Percentiles rank a stretch among this genome's conserved stretches.
These are phyloP conservation scores for Microctonus aethiopoides DNA, from an alignment of 2,888 invertebrate species.

Conservation along the genomic window DNA sequence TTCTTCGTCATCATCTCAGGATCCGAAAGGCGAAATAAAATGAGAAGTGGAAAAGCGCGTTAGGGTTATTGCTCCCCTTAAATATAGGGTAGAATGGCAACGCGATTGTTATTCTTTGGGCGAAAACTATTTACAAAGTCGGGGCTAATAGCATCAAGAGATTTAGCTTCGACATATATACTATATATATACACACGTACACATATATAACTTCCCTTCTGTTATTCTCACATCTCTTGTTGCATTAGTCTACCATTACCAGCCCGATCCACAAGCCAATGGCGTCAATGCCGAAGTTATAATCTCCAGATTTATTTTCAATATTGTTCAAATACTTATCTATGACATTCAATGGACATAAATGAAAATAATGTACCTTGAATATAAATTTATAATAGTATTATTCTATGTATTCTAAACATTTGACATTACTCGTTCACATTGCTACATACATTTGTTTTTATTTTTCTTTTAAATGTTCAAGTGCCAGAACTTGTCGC, in stretches of 20 bases:
- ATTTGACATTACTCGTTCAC: background rate
- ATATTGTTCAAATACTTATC: conserved; percentile 1
- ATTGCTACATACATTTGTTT: too few species aligned
- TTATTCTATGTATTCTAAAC: background rate
- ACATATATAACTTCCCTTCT: conserved; percentile 32
- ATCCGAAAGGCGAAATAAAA: background rate
- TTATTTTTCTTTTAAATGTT: background rate
- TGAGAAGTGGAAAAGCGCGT: conserved; percentile 34
- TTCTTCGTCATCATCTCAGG: conserved; percentile 47
- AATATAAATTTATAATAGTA: background rate
- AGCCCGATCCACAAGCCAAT: conserved; percentile 15
- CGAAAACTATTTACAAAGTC: conserved; percentile 67
- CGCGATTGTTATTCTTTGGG: conserved; percentile 63
- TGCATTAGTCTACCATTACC: conserved; percentile 22
- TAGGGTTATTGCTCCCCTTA: conserved; percentile 44
- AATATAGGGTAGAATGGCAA: conserved; percentile 30
- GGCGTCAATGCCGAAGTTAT: conserved; percentile 11
- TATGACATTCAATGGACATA: background rate
- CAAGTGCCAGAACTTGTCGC: conserved; percentile 37
- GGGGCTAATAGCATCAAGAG: conserved; percentile 65
- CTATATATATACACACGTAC: background rate
- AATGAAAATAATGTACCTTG: conserved; percentile 2
- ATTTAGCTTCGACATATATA: conserved; percentile 59
- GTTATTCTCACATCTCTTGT: conserved; percentile 30
- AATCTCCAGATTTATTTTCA: conserved; percentile 15